A percentile compares a stretch with the other conserved stretches of the same genome.
phyloP scores from a whole-genome alignment of 2,113 vertebrate species.

The Chaetura pelagica region DNA sequence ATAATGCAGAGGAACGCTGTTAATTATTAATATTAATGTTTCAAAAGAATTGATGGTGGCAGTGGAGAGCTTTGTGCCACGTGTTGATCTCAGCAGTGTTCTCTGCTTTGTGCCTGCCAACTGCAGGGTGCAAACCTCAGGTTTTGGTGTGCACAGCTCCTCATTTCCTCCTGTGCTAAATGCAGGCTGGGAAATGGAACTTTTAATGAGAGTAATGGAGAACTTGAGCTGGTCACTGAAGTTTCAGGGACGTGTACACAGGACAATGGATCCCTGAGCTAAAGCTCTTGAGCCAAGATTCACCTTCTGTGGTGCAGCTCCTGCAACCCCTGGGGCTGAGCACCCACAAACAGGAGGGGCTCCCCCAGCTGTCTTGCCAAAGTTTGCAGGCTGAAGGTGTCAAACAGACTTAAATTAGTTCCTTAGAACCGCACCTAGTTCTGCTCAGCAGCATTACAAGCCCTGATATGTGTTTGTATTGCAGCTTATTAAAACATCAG shows the following conservation, averaged over 20 bases:
- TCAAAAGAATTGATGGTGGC: background rate
- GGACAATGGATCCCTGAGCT: background rate
- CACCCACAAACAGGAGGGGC: background rate
- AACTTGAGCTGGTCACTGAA: background rate
- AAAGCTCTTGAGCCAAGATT: background rate
- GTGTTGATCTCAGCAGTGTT: background rate
- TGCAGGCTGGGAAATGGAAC: no score
- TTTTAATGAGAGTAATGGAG: background rate
- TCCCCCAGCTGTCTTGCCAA: background rate
- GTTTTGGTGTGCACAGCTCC: background rate
- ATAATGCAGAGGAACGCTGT: background rate
- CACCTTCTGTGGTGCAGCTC: background rate
- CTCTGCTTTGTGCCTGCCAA: background rate
- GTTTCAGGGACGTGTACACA: accelerated
- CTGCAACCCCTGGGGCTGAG: background rate
- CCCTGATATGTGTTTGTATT: background rate
- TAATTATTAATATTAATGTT: conserved; percentile 52
- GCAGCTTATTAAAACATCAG: conserved; percentile 5
- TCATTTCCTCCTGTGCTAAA: accelerated
- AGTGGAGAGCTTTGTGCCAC: background rate
- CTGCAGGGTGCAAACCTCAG: background rate
- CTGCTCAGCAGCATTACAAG: background rate
- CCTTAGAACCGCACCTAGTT: background rate
- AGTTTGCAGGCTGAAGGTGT: background rate
- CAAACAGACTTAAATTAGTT: background rate